Evolutionary conservation across 2,113 vertebrate genomes (phyloP), one percentile per base, ranked within the genome.

Genomic region (Odontophorus gujanensis): DNA sequence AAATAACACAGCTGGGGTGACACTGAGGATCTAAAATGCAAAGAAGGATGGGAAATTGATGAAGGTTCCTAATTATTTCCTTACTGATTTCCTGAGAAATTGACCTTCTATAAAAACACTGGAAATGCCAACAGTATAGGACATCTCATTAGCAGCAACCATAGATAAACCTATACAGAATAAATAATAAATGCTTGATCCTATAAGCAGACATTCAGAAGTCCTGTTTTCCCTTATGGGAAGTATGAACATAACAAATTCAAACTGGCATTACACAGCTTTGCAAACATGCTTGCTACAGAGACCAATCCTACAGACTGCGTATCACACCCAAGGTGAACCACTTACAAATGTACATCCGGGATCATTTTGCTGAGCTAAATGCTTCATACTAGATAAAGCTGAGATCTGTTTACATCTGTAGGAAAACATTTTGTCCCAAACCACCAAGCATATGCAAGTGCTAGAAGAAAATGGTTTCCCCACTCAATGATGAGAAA

Each of bases 171-270:
- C 48, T 62, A 9, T 0, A 30, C 2, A 19, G 34, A 81, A 93
- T 90, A 48, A 93, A 95, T 82, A 90, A 91, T 89, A 65, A 93
- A 89, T 73, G n/a, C 15, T 62, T 55, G 61, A 59, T 59, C 81
- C 81, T 68, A 16, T 8, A 22, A 32, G 71, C 74, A 82, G 85
- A 76, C 81, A 82, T 43, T 75, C 62, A 89, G 66, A 91, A 87
- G 75, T 65, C 75, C 78, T 2, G 0, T 79, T 61, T 72, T 63
- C 87, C 85, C 81, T 67, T 75, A 55, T 7, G 66, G 81, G 74
- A 72, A 10, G 18, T 55, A 59, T 72, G 67, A 78, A 34, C 34
- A 24, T 25, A 45, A 45, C 36, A 67, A 68, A 76, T 47, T 67
- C 68, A 62, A 63, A 68, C n/a, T 32, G 72, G 28, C 34, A 4